Evolutionary conservation across 2,113 vertebrate genomes (phyloP), one percentile per base, ranked within the genome.

Genomic region (Odocoileus virginianus): DNA sequence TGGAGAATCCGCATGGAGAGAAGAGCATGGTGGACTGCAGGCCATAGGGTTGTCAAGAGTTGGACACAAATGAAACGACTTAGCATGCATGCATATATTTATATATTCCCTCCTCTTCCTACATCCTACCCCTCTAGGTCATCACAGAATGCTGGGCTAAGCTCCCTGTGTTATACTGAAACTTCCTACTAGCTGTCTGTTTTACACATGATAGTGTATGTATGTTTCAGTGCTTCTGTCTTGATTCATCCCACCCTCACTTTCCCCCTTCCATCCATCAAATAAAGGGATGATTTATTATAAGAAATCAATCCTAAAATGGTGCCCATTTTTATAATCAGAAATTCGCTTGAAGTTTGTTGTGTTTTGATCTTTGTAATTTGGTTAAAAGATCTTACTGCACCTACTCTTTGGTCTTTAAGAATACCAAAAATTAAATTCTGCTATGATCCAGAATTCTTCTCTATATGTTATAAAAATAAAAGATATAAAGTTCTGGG

Each of bases 361-460:
- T 95, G 10, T 95, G 36, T 91, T 97, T 97, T 92, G 19, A 95
- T 93, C 52, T 91, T 85, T 91, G 5, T 71, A 71, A 88, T 95
- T 94, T 95, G 91, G 87, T 84, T 82, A 81, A 90, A 86, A 82
- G 12, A 93, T 88, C 8, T 17, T 45, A 52, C 36, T 95, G 30
- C 15, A 67, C 5, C 17, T 85, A 64, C 13, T 96, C 5, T 92
- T 90, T 93, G 36, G 6, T 95, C 82, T 95, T 93, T 47, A 87
- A 89, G 23, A 92, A 83, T 95, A 64, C 45, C 15, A 58, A 74
- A 82, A 94, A 64, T 84, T 27, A 67, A 97, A 82, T 81, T 91
- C 28, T 94, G 11, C 21, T 79, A n/a, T 83, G 36, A 83, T 83
- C 43, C 8, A 61, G 60, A 96, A 60, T 86, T 43, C 1, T 93